Percentiles rank a stretch among this genome's conserved stretches.
Conservation (phyloP, 2,888 invertebrate species). For the Nebria brevicollis region DNA sequence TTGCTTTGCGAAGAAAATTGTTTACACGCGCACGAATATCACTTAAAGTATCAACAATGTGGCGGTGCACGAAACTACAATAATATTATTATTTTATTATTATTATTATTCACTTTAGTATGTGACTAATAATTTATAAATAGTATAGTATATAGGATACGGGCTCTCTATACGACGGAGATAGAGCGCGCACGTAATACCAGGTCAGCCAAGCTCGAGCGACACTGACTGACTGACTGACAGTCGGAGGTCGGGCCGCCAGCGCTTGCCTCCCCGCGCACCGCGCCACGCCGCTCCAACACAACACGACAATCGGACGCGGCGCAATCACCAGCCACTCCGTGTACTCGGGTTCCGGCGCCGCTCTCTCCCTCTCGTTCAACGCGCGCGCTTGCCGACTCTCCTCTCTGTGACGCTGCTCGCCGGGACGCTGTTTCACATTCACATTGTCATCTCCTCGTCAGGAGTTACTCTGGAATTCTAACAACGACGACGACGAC, state of each 20-base stretch:
- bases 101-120: neutral
- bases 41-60: constrained; percentile 11
- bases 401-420: constrained; percentile 39
- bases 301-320: constrained; percentile 52
- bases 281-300: constrained; percentile 58
- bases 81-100: neutral
- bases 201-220: constrained; percentile 44
- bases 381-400: constrained; percentile 8
- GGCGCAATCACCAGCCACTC: constrained; percentile 62
- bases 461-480: constrained; percentile 53
- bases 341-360: constrained; percentile 53
- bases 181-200: constrained; percentile 5
- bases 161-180: constrained; percentile 31
- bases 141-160: constrained; percentile 8
- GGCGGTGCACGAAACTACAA: constrained; percentile 14
- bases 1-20: no score
- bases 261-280: constrained; percentile 52
- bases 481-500: constrained; percentile 5
- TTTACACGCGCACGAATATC: constrained; percentile 5
- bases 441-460: constrained; percentile 62
- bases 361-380: constrained; percentile 48
- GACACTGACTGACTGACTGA: constrained; percentile 62
- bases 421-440: constrained; percentile 50
- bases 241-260: constrained; percentile 52
- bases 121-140: neutral